Evolutionary conservation across 2,113 vertebrate genomes (phyloP), one percentile per base, ranked within the genome.

Genomic region (Perca fluviatilis): DNA sequence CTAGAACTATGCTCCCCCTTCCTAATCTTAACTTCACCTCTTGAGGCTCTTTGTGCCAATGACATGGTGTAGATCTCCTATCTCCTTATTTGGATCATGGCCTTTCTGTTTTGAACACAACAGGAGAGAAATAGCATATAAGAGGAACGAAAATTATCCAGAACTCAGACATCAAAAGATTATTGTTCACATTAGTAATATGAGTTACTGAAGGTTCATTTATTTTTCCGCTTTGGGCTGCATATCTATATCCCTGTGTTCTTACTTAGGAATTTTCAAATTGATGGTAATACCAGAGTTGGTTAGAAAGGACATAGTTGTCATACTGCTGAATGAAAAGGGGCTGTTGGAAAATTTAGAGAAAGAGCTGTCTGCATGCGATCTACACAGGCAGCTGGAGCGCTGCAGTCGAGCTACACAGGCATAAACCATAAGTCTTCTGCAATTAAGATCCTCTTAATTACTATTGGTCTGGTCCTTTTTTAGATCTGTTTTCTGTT

Each of bases 51-150:
- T 50, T 90, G 89, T 83, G 95, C 85, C 89, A 93, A 92, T 89
- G 88, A 91, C 91, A 84, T 93, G 93, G 92, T 94, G 87, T 79
- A 79, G 69, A 65, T 89, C 87, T 86, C 81, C 88, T 79, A 74
- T 93, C 73, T 93, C 97, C 96, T 96, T 98, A 96, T 98, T 98
- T 97, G 97, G 97, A 84, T 91, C 79, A 91, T 67, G 90, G 72
- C 58, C 60, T 62, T 73, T 63, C 63, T 74, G 62, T 77, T 84
- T 65, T 50, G 76, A 15, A 54, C n/a, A 58, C 46, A 61, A 21
- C 62, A 27, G 47, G 56, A 66, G 61, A 80, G 30, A 13, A 84
- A 80, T 16, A 65, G 10, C 65, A 71, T 68, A 79, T 74, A 79
- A 87, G 70, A 79, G 54, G 87, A 81, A 90, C 27, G 33, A 81